Evolutionary conservation across 2,888 invertebrate genomes (phyloP).

Genomic region (Rhagonycha fulva): DNA sequence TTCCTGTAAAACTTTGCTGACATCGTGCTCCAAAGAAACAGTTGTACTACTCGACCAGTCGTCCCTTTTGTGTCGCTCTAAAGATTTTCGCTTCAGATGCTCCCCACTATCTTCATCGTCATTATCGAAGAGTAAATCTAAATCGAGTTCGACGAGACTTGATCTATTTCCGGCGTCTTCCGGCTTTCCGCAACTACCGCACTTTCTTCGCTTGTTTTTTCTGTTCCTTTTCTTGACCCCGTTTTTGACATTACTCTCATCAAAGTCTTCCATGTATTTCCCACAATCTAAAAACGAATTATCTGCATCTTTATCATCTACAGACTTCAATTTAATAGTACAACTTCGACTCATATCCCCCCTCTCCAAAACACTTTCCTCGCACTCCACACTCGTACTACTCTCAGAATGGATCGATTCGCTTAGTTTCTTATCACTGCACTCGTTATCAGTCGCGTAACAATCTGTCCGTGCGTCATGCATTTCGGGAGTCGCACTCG

Average conservation of each 20-base stretch:
- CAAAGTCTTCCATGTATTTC: constrained; percentile 34
- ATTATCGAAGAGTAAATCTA: constrained; percentile 68
- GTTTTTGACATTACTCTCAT: constrained; percentile 26
- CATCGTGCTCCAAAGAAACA: constrained; percentile 56
- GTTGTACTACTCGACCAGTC: constrained; percentile 58
- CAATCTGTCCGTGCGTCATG: constrained; percentile 53
- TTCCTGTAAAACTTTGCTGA: constrained; percentile 60
- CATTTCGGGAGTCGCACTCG: constrained; percentile 63
- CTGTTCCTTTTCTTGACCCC: constrained; percentile 41
- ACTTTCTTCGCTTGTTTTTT: constrained; percentile 42
- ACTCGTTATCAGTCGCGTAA: constrained; percentile 50
- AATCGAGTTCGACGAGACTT: constrained; percentile 60
- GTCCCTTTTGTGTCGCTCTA: constrained; percentile 57
- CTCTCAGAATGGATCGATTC: constrained; percentile 50
- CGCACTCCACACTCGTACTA: constrained; percentile 50
- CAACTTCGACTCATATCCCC: constrained; percentile 32
- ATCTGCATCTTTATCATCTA: constrained; percentile 25
- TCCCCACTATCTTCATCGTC: constrained; percentile 39
- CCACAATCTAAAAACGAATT: constrained; percentile 36
- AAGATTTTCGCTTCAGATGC: constrained; percentile 26
- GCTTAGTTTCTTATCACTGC: constrained; percentile 50
- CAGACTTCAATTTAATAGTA: constrained; percentile 30
- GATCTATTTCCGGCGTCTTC: constrained; percentile 48
- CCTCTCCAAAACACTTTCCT: constrained; percentile 37
- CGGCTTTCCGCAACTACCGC: constrained; percentile 34